Conservation (phyloP, 2,888 invertebrate species). For the Epistrophe eligans region DNA sequence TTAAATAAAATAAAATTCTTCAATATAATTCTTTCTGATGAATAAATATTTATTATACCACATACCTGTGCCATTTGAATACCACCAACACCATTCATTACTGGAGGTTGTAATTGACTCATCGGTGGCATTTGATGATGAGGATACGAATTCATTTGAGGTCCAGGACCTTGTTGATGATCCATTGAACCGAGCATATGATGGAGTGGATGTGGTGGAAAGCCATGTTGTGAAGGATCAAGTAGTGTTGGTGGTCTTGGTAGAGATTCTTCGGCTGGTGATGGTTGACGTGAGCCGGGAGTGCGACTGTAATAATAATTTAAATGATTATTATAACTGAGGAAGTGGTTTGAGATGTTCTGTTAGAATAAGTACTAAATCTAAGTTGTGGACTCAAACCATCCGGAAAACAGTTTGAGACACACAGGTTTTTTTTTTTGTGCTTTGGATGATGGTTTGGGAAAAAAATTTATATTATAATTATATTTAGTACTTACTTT, state of each 20-base stretch:
- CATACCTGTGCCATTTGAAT: slow-evolving; percentile 83
- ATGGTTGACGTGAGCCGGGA: slow-evolving; percentile 95
- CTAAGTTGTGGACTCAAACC: slow-evolving; percentile 60
- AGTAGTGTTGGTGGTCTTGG: slow-evolving; percentile 85
- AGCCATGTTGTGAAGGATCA: slow-evolving; percentile 81
- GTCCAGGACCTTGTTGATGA: slow-evolving; percentile 80
- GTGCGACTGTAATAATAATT: slow-evolving; percentile 87
- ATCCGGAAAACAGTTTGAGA: slow-evolving; percentile 23
- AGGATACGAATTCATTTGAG: slow-evolving; percentile 81
- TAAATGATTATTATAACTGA: slow-evolving; percentile 67
- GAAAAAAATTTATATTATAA: neutral
- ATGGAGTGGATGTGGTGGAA: slow-evolving; percentile 84
- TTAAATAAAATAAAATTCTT: neutral
- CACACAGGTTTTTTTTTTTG: slow-evolving; percentile 30
- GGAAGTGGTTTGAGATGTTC: slow-evolving; percentile 67
- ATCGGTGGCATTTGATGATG: slow-evolving; percentile 84
- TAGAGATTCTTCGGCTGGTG: slow-evolving; percentile 90
- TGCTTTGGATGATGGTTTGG: slow-evolving; percentile 45
- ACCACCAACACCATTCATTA: slow-evolving; percentile 83
- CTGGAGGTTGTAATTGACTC: slow-evolving; percentile 83
- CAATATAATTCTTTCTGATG: too few species aligned
- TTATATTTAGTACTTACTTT: neutral
- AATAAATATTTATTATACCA: slow-evolving; percentile 2
- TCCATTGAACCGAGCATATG: slow-evolving; percentile 84
- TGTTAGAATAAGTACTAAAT: slow-evolving; percentile 56